Conservation (phyloP, 2,888 invertebrate species). For the Clunio marinus region DNA sequence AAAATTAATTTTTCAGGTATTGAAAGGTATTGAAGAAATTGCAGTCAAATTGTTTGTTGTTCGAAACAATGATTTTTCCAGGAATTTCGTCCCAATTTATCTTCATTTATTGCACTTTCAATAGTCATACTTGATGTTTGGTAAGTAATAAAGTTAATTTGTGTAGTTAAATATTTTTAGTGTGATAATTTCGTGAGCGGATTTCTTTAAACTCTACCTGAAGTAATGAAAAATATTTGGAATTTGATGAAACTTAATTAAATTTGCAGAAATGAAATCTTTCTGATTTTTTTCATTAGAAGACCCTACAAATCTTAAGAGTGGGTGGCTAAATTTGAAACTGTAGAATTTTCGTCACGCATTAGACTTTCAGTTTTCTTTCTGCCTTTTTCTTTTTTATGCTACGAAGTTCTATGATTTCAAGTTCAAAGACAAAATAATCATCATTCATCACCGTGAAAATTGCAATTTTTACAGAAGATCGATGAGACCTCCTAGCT, state of each 20-base stretch:
- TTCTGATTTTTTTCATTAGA: too few species aligned
- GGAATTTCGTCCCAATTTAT: not conserved
- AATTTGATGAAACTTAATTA: too few species aligned
- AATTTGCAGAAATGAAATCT: too few species aligned
- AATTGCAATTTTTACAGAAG: slow-evolving; percentile 26
- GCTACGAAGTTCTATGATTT: too few species aligned
- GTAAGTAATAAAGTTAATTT: not conserved
- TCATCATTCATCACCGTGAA: slow-evolving; percentile 33
- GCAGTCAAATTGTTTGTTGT: slow-evolving; percentile 1
- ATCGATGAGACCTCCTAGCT: slow-evolving; percentile 23
- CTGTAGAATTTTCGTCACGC: too few species aligned
- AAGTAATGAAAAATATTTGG: too few species aligned
- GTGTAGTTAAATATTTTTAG: not conserved
- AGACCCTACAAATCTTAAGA: too few species aligned
- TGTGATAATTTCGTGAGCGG: too few species aligned
- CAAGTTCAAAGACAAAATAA: slow-evolving; percentile 7
- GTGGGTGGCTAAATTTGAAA: too few species aligned
- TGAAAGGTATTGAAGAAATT: not conserved
- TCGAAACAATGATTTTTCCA: slow-evolving; percentile 8
- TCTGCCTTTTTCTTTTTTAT: too few species aligned
- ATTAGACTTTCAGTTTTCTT: too few species aligned
- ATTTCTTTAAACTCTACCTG: too few species aligned
- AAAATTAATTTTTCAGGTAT: not conserved
- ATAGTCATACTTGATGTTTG: not conserved
- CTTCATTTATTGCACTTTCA: not conserved